Base-by-base conservation (phyloP, 2,797 vertebrate species). In the Esox masquinongy region DNA sequence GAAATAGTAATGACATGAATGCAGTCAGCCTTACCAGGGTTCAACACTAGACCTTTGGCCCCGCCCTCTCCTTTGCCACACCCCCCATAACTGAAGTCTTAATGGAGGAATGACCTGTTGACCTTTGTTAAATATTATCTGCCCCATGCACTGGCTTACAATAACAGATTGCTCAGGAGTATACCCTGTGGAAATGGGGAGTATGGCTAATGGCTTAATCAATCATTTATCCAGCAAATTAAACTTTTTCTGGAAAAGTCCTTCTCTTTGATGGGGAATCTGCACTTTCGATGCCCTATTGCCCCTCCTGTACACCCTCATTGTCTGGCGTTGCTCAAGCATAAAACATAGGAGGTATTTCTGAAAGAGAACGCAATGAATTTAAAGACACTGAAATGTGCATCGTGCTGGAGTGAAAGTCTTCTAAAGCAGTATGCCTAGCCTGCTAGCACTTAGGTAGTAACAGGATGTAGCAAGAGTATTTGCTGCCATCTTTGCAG, bases 111-210 rank as follows among this genome's bases (percentile, higher is more conserved):
- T 79, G 85, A 92, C 89, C 84, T 14, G 0, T 0, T 77, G 87
- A 90, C 87, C 92, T 88, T 84, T 84, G 93, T 94, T 94, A 94
- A 95, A 92, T 87, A 95, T 94, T 94, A 91, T 86, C 86, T 86
- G 88, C 85, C 85, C 86, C 84, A 70, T 83, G 87, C 75, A 74
- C 85, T 11, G 83, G 81, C 70, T 74, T 81, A 81, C 67, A 90
- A 87, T 85, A 90, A 88, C 88, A 91, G 39, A 88, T 86, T n/a
- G 78, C 83, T 74, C 70, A 82, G 82, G 75, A 76, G 86, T 78
- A 80, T 66, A 67, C 70, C 68, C 67, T 69, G 72, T 83, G 77
- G 76, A 79, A 80, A 72, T 24, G 36, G 26, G 68, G 72, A 80
- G 80, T 78, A 68, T 78, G 76, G 83, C 82, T 75, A 81, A 82